phyloP scores from a whole-genome alignment of 2,888 invertebrate species.

The Hydroisotoma schaefferi region DNA sequence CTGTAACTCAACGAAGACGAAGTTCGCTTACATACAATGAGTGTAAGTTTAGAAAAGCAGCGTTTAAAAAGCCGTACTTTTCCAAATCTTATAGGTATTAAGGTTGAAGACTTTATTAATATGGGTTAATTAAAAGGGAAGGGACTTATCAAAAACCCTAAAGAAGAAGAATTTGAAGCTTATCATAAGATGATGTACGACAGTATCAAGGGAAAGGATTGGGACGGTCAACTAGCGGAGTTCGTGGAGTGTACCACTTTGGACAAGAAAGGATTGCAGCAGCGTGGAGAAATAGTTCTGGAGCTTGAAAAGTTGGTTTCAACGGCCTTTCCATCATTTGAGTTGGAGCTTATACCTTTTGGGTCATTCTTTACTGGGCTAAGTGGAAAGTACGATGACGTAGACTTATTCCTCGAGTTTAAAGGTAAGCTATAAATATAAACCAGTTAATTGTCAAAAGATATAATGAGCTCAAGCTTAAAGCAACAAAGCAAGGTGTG shows the following conservation, averaged over 20 bases:
- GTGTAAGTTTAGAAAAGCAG: no score
- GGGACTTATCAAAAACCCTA: no score
- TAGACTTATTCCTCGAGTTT: conserved; percentile 64
- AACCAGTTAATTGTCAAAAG: no score
- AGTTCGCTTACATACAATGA: no score
- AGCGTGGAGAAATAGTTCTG: neutral
- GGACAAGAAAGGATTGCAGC: neutral
- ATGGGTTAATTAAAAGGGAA: no score
- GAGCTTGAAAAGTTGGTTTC: neutral
- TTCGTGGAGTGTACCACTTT: neutral
- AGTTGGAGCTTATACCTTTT: conserved; percentile 61
- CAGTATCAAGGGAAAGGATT: neutral
- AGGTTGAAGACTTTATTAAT: no score
- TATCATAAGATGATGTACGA: neutral
- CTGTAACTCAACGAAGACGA: no score
- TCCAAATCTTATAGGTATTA: no score
- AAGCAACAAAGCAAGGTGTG: no score
- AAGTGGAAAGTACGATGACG: conserved; percentile 66
- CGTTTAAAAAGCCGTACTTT: no score
- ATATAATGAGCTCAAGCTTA: no score
- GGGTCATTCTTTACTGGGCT: conserved; percentile 72
- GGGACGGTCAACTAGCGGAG: neutral
- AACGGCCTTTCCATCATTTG: neutral
- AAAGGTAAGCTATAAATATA: no score
- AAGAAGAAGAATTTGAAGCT: neutral